Evolutionary conservation across 1,140 invertebrate species (phyloP), one percentile per base, ranked within the genome.

Genomic region (Neoseiulus cucumeris): DNA sequence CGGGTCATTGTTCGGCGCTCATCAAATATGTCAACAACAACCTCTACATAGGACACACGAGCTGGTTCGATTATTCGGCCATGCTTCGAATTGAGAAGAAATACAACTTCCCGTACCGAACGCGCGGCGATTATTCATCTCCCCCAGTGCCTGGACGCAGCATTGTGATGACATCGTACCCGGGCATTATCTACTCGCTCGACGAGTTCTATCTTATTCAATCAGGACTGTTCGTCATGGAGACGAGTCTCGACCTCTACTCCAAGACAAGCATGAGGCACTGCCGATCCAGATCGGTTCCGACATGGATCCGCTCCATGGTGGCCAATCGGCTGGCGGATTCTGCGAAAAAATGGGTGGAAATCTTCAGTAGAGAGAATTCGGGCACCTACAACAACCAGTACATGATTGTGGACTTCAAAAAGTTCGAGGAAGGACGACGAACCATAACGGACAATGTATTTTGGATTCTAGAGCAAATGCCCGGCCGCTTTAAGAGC

Each of bases 331-430:
- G 75, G 71, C 73, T 76, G 70, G 71, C 75, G 22, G 65, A 69
- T 28, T 67, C 51, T 17, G 74, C 72, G 9, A 68, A 71, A 64
- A 69, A 75, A 44, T 76, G 75, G 75, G 70, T 68, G 14, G 39
- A 67, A 14, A 66, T 72, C n/a, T 68, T 75, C 18, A 39, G 69
- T 12, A 64, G 68, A 41, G 70, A 71, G 41, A 76, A 76, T 64
- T 75, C 74, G 64, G 75, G 75, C 6, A 75, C 75, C 7, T 76
- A 76, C 64, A 76, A 76, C 67, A 76, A 76, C 67, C 74, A 76
- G 68, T 76, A 75, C 59, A 76, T 76, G 74, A 66, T 76, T 7
- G 64, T 76, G 20, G 75, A 76, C 64, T 68, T 75, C 66, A 75
- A 74, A 39, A 69, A 73, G 65, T 70, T 75, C 20, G 51, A 70